Base-by-base conservation (phyloP, 2,797 vertebrate genomes). In the Sebastes umbrosus region DNA sequence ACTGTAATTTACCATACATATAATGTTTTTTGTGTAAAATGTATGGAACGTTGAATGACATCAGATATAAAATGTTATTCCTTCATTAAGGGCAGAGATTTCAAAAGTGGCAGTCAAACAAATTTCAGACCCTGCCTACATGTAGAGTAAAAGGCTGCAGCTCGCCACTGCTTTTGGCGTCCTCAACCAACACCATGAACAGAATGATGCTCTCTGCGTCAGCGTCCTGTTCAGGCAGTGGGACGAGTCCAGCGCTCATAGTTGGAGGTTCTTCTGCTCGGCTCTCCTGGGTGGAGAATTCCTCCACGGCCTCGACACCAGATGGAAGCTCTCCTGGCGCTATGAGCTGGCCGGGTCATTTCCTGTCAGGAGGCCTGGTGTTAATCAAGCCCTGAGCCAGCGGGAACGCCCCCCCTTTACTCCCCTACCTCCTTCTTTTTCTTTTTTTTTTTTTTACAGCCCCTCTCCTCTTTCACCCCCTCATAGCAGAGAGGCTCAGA, bases 351-450 rank as follows among this genome's bases (percentile, higher is more conserved):
- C 95, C 95, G 92, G 96, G 95, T 96, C 95, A 96, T 96, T 96
- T 96, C 96, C 96, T 96, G 95, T 95, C 93, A 93, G 88, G 93
- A 94, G 90, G 95, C 93, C 96, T 96, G 96, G 94, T 96, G 95
- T 96, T 96, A 95, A 96, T 96, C 96, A 96, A 95, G 89, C 87
- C 60, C 84, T 69, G 91, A 94, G 94, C 92, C 92, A 94, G 77
- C 65, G 72, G 93, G 89, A 93, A 94, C 90, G 76, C 90, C 93
- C 92, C 91, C 90, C 90, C 2, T 14, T 39, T 65, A 68, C 88
- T 84, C 84, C 84, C 75, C 87, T 76, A 69, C 88, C 89, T 76
- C 88, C 83, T 65, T 84, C 82, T 5, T 50, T 78, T 74, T 75
- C 29, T 83, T 60, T 85, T 31, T 50, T 32, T 55, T 63, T 83